Conservation (phyloP, 1,140 invertebrate species). For the Hypsibius dujardini region DNA sequence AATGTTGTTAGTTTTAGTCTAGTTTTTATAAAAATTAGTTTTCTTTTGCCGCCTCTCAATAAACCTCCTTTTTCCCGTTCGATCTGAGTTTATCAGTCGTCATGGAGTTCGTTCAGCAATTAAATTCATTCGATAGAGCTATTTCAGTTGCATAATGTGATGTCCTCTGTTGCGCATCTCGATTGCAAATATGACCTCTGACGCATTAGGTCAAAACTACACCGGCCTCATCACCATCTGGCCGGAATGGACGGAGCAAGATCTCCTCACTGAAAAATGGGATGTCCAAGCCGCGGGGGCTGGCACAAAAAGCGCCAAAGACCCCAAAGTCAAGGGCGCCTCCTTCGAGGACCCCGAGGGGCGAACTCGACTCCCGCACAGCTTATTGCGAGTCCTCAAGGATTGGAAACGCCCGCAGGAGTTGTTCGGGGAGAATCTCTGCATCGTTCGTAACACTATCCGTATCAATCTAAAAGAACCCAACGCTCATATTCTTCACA, state of each 20-base stretch:
- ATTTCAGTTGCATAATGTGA: too few relatives aligned
- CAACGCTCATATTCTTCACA: neutral
- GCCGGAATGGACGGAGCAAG: neutral
- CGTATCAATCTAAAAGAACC: conserved; percentile 10
- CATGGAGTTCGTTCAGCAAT: too few relatives aligned
- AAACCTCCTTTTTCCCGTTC: too few relatives aligned
- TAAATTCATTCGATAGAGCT: too few relatives aligned
- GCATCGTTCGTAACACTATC: neutral
- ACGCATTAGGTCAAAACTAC: too few relatives aligned
- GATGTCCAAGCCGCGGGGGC: neutral
- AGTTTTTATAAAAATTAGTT: too few relatives aligned
- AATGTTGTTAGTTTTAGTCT: too few relatives aligned
- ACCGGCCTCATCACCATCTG: neutral
- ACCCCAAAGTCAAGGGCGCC: neutral
- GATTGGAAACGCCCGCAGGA: conserved; percentile 4
- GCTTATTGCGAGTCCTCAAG: neutral
- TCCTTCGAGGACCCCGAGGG: conserved; percentile 3
- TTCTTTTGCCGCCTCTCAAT: too few relatives aligned
- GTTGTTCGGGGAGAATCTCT: neutral
- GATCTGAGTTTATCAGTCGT: too few relatives aligned
- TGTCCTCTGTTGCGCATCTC: too few relatives aligned
- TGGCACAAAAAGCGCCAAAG: neutral
- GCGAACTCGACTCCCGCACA: neutral
- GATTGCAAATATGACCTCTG: too few relatives aligned
- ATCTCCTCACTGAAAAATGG: neutral